These are phyloP conservation scores for Cirrhinus mrigala DNA, from an alignment of 2,797 vertebrate genomes.

Conservation along the genomic window DNA sequence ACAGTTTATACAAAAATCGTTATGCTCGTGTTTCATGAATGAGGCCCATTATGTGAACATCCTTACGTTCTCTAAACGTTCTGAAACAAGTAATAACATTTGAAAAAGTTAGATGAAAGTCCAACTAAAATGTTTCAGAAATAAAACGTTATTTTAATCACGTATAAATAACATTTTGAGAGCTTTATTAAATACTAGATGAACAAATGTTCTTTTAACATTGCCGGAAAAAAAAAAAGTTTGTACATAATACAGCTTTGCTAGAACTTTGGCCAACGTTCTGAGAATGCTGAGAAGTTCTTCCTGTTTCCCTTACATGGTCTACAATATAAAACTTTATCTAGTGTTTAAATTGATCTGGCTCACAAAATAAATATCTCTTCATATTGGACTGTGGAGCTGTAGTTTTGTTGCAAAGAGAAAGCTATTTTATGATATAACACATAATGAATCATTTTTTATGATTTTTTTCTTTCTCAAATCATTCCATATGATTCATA, in stretches of 20 bases:
- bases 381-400: constrained; percentile 34
- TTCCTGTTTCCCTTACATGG: constrained; percentile 32
- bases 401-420: constrained; percentile 34
- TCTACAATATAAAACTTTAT: constrained; percentile 37
- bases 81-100: neutral
- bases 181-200: neutral
- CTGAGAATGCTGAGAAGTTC: neutral
- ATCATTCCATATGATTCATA: constrained; percentile 55
- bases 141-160: too few relatives aligned
- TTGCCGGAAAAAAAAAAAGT: too few relatives aligned
- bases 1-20: too few relatives aligned
- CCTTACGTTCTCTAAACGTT: neutral
- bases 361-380: constrained; percentile 44
- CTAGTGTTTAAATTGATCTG: constrained; percentile 43
- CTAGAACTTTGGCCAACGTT: neutral
- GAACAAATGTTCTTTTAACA: neutral
- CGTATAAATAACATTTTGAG: neutral
- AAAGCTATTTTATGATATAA: constrained; percentile 42
- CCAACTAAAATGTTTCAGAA: too few relatives aligned
- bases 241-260: neutral
- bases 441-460: constrained; percentile 54
- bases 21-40: too few relatives aligned
- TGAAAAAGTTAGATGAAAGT: neutral
- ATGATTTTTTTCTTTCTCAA: constrained; percentile 25
- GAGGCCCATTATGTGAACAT: too few relatives aligned